Base-by-base conservation (phyloP, 2,888 invertebrate genomes). In the Antheraea yamamai region DNA sequence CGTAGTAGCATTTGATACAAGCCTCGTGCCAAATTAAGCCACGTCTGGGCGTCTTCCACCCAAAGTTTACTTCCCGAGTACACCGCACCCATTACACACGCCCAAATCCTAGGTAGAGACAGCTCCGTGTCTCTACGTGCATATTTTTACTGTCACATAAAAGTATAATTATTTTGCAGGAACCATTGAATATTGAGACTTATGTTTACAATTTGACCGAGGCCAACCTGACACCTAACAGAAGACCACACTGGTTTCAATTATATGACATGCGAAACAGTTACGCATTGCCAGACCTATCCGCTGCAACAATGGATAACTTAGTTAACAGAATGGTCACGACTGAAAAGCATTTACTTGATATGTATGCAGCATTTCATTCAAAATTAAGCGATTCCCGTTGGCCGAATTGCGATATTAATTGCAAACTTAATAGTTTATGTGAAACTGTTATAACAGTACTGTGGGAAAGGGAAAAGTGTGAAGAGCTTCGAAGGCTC, bases 161-260 rank as follows among this genome's bases (percentile, higher is more conserved):
- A 55, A 55, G 7, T 20, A 47, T 18, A 20, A 55, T 55, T 55
- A 18, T 20, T 55, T 90, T 90, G 18, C 88, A 97, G 97, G 95
- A 93, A 81, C 96, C 97, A 0, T 85, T 95, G 58, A 96, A 97
- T 83, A 96, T 96, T 76, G 95, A 96, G 4, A 97, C 96, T 75
- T 98, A 96, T 93, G 96, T 96, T 20, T 97, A 97, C 86, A 97
- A 98, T 88, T 88, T 98, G 66, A 97, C 97, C 0, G 95, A 95
- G 85, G 97, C 98, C 0, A 98, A 97, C 86, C 85, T 95, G 20
- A 90, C 93, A 0, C 95, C 96, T 0, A 83, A 95, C 2, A 81
- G 91, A 61, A 88, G 92, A 20, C 97, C 98, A 0, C 91, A 92
- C 10, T 98, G 98, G 98, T 96, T 95, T 83, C 95, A 96, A 86